Evolutionary conservation across 1,140 invertebrate species (phyloP).

Genomic region (Temnothorax nylanderi): DNA sequence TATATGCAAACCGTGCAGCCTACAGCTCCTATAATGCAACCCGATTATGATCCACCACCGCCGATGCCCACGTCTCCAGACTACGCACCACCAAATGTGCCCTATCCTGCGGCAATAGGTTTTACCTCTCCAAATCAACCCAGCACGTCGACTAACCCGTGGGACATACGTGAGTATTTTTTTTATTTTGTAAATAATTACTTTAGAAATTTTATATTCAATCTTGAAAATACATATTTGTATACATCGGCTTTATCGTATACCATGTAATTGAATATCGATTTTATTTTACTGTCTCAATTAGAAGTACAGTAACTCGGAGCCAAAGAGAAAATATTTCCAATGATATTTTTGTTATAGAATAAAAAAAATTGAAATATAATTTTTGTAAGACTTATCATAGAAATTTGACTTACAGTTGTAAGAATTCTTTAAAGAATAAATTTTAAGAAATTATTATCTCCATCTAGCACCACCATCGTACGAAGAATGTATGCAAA

Average conservation of each 20-base stretch:
- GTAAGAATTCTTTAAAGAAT: neutral
- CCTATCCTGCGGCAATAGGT: neutral
- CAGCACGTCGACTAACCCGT: neutral
- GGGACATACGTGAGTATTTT: constrained; percentile 52
- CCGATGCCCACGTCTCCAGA: constrained; percentile 24
- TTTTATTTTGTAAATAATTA: neutral
- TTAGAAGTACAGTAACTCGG: neutral
- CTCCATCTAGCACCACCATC: constrained; percentile 70
- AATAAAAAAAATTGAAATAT: neutral
- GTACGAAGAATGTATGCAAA: constrained; percentile 70
- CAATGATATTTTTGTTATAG: neutral
- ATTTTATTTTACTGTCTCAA: neutral
- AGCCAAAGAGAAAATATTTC: neutral
- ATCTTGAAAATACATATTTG: neutral
- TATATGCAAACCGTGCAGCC: neutral
- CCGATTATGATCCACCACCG: constrained; percentile 18
- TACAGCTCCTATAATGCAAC: constrained; percentile 18
- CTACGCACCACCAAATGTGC: neutral
- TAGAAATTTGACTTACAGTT: neutral
- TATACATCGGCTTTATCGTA: neutral
- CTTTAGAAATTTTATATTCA: neutral
- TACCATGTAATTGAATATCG: neutral
- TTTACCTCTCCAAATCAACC: constrained; percentile 6
- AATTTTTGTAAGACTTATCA: neutral
- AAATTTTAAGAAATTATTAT: neutral